phyloP scores from a whole-genome alignment of 2,888 invertebrate genomes.

The Ochlodes sylvanus region DNA sequence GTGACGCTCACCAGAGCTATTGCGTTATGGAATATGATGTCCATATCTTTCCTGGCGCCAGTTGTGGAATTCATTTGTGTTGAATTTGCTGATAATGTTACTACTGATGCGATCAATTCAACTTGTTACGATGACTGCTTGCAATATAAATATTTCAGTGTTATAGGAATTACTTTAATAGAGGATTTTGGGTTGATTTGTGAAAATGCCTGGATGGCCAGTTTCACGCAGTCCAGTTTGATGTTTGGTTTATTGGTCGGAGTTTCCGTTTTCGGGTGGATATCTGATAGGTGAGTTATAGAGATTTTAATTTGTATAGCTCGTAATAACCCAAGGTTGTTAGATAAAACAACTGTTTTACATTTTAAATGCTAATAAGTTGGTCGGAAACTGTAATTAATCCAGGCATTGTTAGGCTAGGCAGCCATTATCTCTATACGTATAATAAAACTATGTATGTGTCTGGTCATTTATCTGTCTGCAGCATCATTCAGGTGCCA shows the following conservation, averaged over 20 bases:
- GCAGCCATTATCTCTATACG: neutral
- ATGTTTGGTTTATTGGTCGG: conserved; percentile 64
- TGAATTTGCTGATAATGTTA: conserved; percentile 48
- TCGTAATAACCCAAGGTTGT: neutral
- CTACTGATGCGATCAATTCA: conserved; percentile 48
- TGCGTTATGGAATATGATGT: conserved; percentile 55
- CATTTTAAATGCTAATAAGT: neutral
- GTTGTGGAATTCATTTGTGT: conserved; percentile 57
- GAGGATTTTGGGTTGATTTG: conserved; percentile 62
- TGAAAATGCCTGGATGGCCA: conserved; percentile 59
- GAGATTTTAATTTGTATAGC: neutral
- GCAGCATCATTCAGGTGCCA: neutral
- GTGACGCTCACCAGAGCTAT: conserved; percentile 51
- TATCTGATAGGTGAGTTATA: conserved; percentile 62
- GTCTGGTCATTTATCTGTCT: neutral
- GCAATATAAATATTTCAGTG: conserved; percentile 51
- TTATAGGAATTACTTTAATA: conserved; percentile 56
- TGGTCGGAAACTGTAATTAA: neutral
- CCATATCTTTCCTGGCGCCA: conserved; percentile 60
- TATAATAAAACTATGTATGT: neutral
- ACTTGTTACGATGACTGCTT: conserved; percentile 60
- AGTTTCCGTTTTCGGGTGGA: conserved; percentile 60
- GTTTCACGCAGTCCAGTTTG: conserved; percentile 58
- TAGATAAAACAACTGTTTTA: neutral
- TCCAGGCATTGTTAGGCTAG: neutral